These are phyloP conservation scores for Telmatochromis sp. DNA, from an alignment of 2,113 vertebrate species.

Conservation along the genomic window DNA sequence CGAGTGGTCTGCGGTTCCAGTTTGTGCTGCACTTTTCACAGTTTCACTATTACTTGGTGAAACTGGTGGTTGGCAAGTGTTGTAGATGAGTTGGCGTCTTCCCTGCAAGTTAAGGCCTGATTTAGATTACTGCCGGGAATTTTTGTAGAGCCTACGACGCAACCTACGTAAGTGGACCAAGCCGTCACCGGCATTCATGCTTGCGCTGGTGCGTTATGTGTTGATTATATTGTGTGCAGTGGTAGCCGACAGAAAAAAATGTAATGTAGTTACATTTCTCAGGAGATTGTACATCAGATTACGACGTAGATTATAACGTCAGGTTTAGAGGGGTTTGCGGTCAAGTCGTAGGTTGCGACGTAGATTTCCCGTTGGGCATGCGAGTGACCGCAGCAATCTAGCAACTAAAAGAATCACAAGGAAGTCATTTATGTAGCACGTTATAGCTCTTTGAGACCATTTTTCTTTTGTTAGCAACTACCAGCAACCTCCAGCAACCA, in stretches of 20 bases:
- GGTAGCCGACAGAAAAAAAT: not conserved
- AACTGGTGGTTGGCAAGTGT: not conserved
- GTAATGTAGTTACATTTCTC: not conserved
- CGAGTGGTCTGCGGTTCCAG: not conserved
- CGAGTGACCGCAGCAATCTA: not conserved
- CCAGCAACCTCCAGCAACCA: not conserved
- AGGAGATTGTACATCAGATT: not conserved
- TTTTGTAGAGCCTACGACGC: not conserved
- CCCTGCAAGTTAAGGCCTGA: not conserved
- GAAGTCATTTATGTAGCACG: not conserved
- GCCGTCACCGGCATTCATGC: not conserved
- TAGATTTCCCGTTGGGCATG: not conserved
- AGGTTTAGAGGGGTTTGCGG: not conserved
- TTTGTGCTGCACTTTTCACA: not conserved
- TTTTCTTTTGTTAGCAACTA: not conserved
- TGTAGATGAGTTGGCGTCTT: accelerated
- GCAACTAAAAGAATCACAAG: not conserved
- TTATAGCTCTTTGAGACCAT: not conserved
- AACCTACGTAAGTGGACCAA: not conserved
- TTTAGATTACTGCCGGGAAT: not conserved
- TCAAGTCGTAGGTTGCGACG: not conserved
- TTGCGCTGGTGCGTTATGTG: not conserved
- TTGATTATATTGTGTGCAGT: not conserved
- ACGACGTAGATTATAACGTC: not conserved
- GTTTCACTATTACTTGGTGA: not conserved